A percentile compares a stretch with the other conserved stretches of the same genome.
These are phyloP conservation scores for Mastomys coucha DNA, from an alignment of 2,113 vertebrate species.

Conservation along the genomic window DNA sequence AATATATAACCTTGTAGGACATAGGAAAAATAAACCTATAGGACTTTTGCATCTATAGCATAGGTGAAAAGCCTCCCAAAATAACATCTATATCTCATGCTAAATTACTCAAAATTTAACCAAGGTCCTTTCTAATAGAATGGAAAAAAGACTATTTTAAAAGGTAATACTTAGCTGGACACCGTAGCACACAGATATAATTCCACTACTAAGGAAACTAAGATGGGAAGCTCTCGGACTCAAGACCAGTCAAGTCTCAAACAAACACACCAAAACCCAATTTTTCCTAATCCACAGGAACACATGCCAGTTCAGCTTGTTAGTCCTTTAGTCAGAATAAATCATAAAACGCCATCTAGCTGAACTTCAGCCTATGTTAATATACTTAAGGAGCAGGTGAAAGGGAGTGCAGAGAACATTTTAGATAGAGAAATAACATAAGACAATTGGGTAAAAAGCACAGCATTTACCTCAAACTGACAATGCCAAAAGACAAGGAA, in stretches of 20 bases:
- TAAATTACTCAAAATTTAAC: neutral
- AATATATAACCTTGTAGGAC: neutral
- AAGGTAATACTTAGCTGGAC: neutral
- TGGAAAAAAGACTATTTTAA: conserved; percentile 23
- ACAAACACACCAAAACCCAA: neutral
- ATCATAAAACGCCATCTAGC: neutral
- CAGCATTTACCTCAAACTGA: neutral
- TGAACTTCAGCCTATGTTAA: neutral
- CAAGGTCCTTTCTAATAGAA: neutral
- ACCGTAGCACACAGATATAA: neutral
- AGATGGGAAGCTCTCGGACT: neutral
- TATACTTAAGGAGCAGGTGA: neutral
- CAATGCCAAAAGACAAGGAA: neutral
- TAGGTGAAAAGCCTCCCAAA: neutral
- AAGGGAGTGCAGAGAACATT: neutral
- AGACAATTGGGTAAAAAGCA: neutral
- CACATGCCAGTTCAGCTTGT: neutral
- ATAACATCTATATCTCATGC: conserved; percentile 10
- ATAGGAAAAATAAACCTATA: neutral
- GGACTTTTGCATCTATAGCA: neutral
- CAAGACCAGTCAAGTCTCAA: neutral
- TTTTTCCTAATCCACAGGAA: neutral
- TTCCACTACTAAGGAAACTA: neutral
- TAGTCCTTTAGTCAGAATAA: neutral
- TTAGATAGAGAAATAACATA: neutral